Percentiles rank a stretch among this genome's conserved stretches.
Conservation (phyloP, 2,113 vertebrate genomes). For the Sebastes schlegelii region DNA sequence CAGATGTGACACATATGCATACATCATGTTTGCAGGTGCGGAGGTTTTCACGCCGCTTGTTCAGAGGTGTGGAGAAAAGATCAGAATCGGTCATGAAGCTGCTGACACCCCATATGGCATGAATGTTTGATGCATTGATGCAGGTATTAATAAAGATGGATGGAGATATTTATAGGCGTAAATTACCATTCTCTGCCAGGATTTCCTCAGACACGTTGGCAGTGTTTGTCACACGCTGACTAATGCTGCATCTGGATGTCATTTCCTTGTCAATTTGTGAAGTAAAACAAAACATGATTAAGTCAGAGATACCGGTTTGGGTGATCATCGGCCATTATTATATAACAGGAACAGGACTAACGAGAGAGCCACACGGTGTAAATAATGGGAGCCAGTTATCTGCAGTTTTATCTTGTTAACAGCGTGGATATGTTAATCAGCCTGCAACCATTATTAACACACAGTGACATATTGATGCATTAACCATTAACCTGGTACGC, state of each 20-base stretch:
- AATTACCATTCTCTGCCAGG: constrained; percentile 11
- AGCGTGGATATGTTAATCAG: constrained; percentile 48
- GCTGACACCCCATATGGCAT: constrained; percentile 21
- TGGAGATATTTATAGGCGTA: constrained; percentile 24
- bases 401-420: constrained; percentile 30
- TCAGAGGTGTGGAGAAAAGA: constrained; percentile 15
- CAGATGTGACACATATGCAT: constrained; percentile 59
- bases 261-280: constrained; percentile 30
- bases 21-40: constrained; percentile 60
- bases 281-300: constrained; percentile 29
- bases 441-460: constrained; percentile 29
- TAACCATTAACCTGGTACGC: constrained; percentile 3
- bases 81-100: constrained; percentile 24
- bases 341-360: constrained; percentile 36
- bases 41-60: constrained; percentile 18
- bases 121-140: constrained; percentile 22
- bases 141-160: constrained; percentile 19
- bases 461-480: neutral
- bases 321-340: constrained; percentile 44
- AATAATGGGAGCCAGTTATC: constrained; percentile 44
- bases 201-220: constrained; percentile 6
- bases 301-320: constrained; percentile 15
- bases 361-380: constrained; percentile 34
- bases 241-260: constrained; percentile 35
- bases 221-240: constrained; percentile 5